A percentile compares a stretch with the other conserved stretches of the same genome.
Evolutionary conservation across 2,797 vertebrate species (phyloP).

Genomic region (Amphiprion clarkii): DNA sequence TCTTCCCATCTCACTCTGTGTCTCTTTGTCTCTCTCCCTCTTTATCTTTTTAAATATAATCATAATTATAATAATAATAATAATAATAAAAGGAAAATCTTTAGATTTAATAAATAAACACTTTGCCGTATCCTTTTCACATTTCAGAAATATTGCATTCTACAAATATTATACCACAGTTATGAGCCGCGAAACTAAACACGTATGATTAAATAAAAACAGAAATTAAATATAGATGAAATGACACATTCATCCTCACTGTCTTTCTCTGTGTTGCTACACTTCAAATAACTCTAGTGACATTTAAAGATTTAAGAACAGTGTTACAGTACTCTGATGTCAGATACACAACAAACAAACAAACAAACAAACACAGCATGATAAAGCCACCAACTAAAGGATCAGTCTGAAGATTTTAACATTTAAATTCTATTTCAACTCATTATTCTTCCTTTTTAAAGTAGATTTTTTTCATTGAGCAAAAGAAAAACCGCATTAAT

Average conservation of each 20-base stretch:
- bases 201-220: conserved; percentile 15
- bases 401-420: no score
- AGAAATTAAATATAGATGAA: conserved; percentile 43
- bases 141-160: background rate
- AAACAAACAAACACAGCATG: conserved; percentile 3
- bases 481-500: no score
- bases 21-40: background rate
- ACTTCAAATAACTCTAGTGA: conserved; percentile 33
- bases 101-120: background rate
- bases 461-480: no score
- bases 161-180: conserved; percentile 1
- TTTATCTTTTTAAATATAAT: background rate
- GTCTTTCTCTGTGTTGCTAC: background rate
- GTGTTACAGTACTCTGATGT: background rate
- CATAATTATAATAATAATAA: no score
- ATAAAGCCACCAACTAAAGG: background rate
- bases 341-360: conserved; percentile 30
- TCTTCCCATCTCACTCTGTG: background rate
- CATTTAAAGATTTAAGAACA: conserved; percentile 18
- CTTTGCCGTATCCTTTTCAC: background rate
- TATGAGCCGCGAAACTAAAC: background rate
- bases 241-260: background rate
- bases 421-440: no score
- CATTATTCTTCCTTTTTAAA: no score
- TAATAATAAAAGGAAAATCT: background rate